These are phyloP conservation scores for Tortricodes alternella DNA, from an alignment of 2,888 invertebrate genomes.

Conservation along the genomic window DNA sequence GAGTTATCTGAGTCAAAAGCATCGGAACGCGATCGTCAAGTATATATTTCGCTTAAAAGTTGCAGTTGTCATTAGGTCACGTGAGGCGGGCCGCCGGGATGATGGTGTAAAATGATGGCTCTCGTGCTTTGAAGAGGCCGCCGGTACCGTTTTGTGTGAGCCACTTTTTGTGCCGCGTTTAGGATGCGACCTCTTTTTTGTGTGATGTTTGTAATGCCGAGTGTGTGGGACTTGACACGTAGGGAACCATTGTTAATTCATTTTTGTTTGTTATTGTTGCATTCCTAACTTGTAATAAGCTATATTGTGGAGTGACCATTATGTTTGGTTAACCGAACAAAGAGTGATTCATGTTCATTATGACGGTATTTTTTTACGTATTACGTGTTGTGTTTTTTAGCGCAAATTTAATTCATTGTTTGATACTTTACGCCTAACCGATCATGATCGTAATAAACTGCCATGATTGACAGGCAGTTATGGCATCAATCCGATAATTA, in stretches of 20 bases:
- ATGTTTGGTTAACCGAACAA: conserved; percentile 39
- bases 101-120: conserved; percentile 77
- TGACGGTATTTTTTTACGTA: not conserved
- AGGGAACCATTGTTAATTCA: conserved; percentile 76
- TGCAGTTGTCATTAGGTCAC: conserved; percentile 71
- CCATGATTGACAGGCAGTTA: too few relatives aligned
- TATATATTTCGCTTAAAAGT: conserved; percentile 24
- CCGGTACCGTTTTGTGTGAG: conserved; percentile 72
- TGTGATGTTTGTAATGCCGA: conserved; percentile 77
- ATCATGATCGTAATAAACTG: too few relatives aligned
- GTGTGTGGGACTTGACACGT: conserved; percentile 82
- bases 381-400: too few relatives aligned
- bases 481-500: too few relatives aligned
- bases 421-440: too few relatives aligned
- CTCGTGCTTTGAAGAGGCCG: conserved; percentile 72
- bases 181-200: conserved; percentile 77
- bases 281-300: conserved; percentile 52
- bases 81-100: conserved; percentile 58
- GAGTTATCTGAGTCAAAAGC: not conserved
- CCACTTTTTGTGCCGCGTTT: conserved; percentile 75
- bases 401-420: not conserved
- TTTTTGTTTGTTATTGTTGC: conserved; percentile 72
- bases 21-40: conserved; percentile 6
- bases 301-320: conserved; percentile 45
- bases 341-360: not conserved